Evolutionary conservation across 2,113 vertebrate species (phyloP).

Genomic region (Rousettus leschenaultii): DNA sequence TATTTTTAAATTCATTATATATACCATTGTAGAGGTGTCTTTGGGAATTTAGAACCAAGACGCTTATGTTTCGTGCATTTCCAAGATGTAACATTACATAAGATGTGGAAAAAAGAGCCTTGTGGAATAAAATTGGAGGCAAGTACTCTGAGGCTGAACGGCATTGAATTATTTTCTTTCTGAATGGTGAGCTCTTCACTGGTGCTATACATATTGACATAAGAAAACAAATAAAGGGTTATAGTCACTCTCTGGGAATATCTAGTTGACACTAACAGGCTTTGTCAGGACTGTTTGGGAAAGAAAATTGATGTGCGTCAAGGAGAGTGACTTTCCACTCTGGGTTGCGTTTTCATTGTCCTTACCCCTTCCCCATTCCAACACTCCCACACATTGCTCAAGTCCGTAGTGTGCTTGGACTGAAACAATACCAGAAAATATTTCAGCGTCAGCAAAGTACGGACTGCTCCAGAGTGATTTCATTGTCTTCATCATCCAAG

Average conservation of each 20-base stretch:
- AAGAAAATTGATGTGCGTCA: constrained; percentile 23
- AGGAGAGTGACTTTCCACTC: constrained; percentile 4
- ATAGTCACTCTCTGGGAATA: constrained; percentile 31
- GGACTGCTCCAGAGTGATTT: neutral
- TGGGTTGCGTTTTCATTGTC: neutral
- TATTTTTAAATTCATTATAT: neutral
- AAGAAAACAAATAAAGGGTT: constrained; percentile 18
- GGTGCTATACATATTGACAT: constrained; percentile 33
- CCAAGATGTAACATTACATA: constrained; percentile 1
- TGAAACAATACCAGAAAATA: neutral
- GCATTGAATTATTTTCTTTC: neutral
- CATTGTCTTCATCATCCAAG: neutral
- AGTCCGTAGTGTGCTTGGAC: neutral
- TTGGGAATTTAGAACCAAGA: neutral
- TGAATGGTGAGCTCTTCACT: constrained; percentile 36
- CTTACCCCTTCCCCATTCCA: neutral
- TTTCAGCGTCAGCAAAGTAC: neutral
- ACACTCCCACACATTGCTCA: neutral
- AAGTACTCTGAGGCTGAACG: neutral
- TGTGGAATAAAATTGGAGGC: constrained; percentile 11
- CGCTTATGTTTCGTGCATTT: neutral
- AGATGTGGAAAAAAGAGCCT: constrained; percentile 15
- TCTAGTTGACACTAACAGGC: neutral
- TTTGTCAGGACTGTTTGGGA: neutral
- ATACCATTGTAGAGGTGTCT: neutral